These are phyloP conservation scores for Pachycephala philippinensis DNA, from an alignment of 2,113 vertebrate species.

Conservation along the genomic window DNA sequence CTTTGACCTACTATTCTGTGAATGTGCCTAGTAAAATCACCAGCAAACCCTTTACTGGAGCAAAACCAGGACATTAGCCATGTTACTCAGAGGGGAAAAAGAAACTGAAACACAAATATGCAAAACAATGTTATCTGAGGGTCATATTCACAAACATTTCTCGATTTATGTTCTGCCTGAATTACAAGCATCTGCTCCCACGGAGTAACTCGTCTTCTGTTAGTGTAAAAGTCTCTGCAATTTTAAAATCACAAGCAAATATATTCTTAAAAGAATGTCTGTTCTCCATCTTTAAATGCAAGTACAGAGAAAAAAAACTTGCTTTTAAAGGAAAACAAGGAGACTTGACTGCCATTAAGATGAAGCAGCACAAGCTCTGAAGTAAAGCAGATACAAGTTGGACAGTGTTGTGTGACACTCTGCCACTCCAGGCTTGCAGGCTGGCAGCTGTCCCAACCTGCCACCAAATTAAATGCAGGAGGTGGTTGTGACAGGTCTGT, in stretches of 20 bases:
- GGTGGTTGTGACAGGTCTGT: not conserved
- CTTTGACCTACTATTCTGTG: not conserved
- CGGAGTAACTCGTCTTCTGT: not conserved
- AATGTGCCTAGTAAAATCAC: not conserved
- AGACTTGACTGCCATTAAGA: not conserved
- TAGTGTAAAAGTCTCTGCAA: not conserved
- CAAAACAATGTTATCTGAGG: not conserved
- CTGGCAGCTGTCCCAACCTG: not conserved
- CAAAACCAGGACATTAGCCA: not conserved
- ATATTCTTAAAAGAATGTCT: not conserved
- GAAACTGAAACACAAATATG: not conserved
- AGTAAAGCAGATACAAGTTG: not conserved
- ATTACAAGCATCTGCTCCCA: not conserved
- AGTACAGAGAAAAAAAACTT: not conserved
- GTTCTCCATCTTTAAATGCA: not conserved
- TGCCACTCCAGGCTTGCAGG: not conserved
- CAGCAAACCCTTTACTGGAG: not conserved
- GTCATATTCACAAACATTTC: not conserved
- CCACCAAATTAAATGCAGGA: not conserved
- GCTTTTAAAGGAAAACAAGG: not conserved
- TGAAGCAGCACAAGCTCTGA: not conserved
- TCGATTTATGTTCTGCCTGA: not conserved
- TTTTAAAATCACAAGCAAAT: not conserved
- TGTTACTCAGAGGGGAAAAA: not conserved
- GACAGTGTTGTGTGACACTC: not conserved